Conservation (phyloP, 1,140 invertebrate genomes). For the Ylistrum balloti region DNA sequence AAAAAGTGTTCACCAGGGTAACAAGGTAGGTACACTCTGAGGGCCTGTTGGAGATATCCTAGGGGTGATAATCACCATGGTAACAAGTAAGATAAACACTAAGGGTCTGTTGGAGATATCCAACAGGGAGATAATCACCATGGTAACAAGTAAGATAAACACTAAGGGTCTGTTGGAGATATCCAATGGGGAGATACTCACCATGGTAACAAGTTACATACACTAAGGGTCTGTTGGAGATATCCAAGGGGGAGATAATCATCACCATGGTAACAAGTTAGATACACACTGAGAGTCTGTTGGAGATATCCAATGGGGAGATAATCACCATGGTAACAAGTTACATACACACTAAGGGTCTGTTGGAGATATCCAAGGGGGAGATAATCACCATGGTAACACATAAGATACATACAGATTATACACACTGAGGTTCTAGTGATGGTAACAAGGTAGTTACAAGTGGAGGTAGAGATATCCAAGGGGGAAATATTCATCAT, state of each 20-base stretch:
- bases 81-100: not conserved
- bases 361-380: conserved; percentile 60
- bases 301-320: conserved; percentile 52
- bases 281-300: conserved; percentile 80
- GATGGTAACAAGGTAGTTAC: no score
- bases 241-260: not conserved
- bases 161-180: conserved; percentile 86
- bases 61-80: not conserved
- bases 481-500: conserved; percentile 60
- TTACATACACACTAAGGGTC: conserved; percentile 79
- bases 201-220: conserved; percentile 86
- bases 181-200: conserved; percentile 91
- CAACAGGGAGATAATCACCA: conserved; percentile 91
- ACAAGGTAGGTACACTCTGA: not conserved
- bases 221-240: not conserved
- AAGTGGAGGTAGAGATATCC: conserved; percentile 54
- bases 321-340: conserved; percentile 68
- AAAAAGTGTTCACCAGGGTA: conserved; percentile 83
- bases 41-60: not conserved
- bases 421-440: conserved; percentile 80
- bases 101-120: conserved; percentile 87
- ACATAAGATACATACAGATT: conserved; percentile 63
- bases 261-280: not conserved
- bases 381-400: conserved; percentile 68
- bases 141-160: conserved; percentile 81